Percentiles rank a stretch among this genome's conserved stretches.
These are phyloP conservation scores for Phasia obesa DNA, from an alignment of 2,888 invertebrate genomes.

Conservation along the genomic window DNA sequence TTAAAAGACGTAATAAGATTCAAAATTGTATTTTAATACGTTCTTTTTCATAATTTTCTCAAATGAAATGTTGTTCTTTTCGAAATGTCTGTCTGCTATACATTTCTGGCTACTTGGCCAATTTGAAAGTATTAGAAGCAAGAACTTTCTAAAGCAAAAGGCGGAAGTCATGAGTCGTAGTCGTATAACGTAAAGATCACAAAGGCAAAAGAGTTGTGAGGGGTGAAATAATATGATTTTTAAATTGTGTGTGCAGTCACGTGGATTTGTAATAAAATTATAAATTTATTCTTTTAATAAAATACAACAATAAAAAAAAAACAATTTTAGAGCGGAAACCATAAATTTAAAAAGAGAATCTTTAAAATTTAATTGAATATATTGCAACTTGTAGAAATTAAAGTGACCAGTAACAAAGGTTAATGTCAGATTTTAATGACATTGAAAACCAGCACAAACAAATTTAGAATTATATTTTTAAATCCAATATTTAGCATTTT, in stretches of 20 bases:
- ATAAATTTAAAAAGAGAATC: not conserved
- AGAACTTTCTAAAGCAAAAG: conserved; percentile 67
- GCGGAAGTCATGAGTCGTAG: conserved; percentile 61
- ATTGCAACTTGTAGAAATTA: not conserved
- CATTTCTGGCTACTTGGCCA: not conserved
- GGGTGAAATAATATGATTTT: conserved; percentile 22
- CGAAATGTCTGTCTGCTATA: conserved; percentile 6
- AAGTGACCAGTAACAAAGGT: too few relatives aligned
- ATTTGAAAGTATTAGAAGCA: conserved; percentile 29
- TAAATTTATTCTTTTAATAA: conserved; percentile 38
- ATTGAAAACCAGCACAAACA: too few relatives aligned
- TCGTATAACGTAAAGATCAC: conserved; percentile 38
- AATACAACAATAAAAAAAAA: not conserved
- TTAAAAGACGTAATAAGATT: conserved; percentile 59
- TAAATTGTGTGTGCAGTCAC: conserved; percentile 49
- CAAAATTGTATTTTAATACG: conserved; percentile 42
- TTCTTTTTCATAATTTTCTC: conserved; percentile 2
- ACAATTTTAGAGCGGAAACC: conserved; percentile 6
- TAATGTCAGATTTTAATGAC: too few relatives aligned
- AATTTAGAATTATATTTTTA: too few relatives aligned
- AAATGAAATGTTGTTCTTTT: conserved; percentile 6
- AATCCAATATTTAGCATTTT: too few relatives aligned
- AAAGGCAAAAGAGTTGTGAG: conserved; percentile 9
- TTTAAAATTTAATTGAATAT: conserved; percentile 17
- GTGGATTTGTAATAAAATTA: conserved; percentile 56